A percentile compares a stretch with the other conserved stretches of the same genome.
Conservation (phyloP, 2,888 invertebrate species). For the Agrotis clavis region DNA sequence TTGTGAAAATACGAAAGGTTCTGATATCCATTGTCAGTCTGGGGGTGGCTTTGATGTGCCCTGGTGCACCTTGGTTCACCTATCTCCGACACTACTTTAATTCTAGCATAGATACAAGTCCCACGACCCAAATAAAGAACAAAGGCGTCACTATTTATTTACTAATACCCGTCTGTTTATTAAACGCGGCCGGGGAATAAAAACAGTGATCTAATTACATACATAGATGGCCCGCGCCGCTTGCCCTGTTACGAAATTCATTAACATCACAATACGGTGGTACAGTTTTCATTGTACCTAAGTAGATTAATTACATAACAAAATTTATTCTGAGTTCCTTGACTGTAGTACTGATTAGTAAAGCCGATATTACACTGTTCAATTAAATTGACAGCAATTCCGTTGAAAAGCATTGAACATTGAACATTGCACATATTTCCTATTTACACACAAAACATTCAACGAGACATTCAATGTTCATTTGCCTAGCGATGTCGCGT, state of each 20-base stretch:
- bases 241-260: slow-evolving; percentile 29
- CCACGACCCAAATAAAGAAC: slow-evolving; percentile 18
- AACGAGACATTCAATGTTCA: no score
- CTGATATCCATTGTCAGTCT: no score
- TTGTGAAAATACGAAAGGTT: no score
- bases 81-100: background rate
- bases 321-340: slow-evolving; percentile 7
- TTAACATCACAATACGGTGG: slow-evolving; percentile 28
- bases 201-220: slow-evolving; percentile 29
- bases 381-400: no score
- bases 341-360: slow-evolving; percentile 4
- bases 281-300: background rate
- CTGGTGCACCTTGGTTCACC: background rate
- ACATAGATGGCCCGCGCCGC: slow-evolving; percentile 5
- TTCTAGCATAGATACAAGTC: slow-evolving; percentile 1
- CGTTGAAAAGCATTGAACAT: no score
- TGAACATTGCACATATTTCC: no score
- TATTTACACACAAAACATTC: no score
- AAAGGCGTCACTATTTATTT: slow-evolving; percentile 23
- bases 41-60: no score
- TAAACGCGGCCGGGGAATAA: slow-evolving; percentile 31
- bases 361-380: no score
- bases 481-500: no score
- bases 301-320: slow-evolving; percentile 19
- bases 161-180: slow-evolving; percentile 21